Percentiles rank a stretch among this genome's conserved stretches.
phyloP scores from a whole-genome alignment of 2,797 vertebrate genomes.

The Nasua narica region DNA sequence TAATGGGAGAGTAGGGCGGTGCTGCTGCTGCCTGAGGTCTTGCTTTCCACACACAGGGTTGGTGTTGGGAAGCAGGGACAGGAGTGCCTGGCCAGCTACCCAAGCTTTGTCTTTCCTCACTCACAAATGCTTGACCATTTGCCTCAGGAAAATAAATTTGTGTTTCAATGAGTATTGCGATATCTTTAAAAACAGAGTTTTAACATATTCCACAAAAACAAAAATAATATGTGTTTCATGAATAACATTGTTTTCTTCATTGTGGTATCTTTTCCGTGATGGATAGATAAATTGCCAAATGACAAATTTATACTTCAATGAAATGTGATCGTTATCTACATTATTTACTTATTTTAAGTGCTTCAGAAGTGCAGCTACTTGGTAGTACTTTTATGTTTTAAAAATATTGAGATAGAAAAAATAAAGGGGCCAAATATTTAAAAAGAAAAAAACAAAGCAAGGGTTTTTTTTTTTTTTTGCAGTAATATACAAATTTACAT shows the following conservation, averaged over 20 bases:
- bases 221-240: neutral
- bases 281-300: neutral
- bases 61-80: fast-evolving
- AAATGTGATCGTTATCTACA: neutral
- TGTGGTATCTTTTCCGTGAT: neutral
- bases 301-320: neutral
- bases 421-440: neutral
- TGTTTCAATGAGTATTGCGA: neutral
- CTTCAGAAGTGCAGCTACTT: neutral
- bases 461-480: neutral
- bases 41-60: neutral
- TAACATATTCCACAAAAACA: neutral
- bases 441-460: neutral
- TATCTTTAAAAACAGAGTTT: neutral
- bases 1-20: fast-evolving
- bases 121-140: neutral
- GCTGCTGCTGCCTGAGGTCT: fast-evolving
- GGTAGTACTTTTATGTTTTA: neutral
- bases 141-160: neutral
- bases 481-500: neutral
- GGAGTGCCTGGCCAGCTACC: fast-evolving
- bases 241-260: neutral
- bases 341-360: neutral
- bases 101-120: neutral
- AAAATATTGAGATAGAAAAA: neutral